A percentile compares a stretch with the other conserved stretches of the same genome.
Conservation (phyloP, 2,113 vertebrate genomes). For the Oreochromis aureus region DNA sequence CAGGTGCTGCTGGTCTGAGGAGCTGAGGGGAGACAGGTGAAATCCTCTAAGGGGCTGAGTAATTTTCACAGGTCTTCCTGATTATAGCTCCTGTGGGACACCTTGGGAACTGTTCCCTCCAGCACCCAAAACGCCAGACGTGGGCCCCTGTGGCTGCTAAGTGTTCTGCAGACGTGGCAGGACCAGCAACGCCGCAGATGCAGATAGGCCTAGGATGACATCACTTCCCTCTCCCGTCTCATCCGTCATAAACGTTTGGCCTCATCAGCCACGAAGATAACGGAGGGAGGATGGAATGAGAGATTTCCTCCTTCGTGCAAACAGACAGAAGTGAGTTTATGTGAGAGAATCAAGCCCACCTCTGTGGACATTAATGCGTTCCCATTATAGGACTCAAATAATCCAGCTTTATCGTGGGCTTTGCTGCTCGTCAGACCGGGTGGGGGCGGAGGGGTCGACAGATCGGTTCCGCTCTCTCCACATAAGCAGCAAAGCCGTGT, state of each 20-base stretch:
- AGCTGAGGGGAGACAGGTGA: constrained; percentile 57
- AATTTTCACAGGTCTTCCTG: constrained; percentile 57
- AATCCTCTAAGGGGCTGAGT: constrained; percentile 53
- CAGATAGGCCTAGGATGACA: constrained; percentile 71
- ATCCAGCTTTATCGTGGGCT: constrained; percentile 33
- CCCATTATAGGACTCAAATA: constrained; percentile 31
- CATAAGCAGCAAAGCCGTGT: constrained; percentile 8
- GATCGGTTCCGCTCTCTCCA: constrained; percentile 16
- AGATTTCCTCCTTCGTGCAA: constrained; percentile 26
- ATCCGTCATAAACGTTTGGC: constrained; percentile 76
- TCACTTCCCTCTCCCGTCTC: constrained; percentile 67
- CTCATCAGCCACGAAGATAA: constrained; percentile 68
- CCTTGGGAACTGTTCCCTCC: constrained; percentile 67
- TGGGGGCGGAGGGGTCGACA: neutral
- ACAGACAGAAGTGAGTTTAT: constrained; percentile 46
- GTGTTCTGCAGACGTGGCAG: constrained; percentile 37
- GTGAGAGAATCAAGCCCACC: constrained; percentile 15
- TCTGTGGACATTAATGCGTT: constrained; percentile 12
- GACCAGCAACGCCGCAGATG: constrained; percentile 19
- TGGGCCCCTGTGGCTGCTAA: constrained; percentile 38
- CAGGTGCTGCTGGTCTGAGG: constrained; percentile 37
- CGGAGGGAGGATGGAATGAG: neutral
- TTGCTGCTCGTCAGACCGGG: constrained; percentile 22
- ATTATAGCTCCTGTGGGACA: constrained; percentile 41
- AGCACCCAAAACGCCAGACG: constrained; percentile 30